Evolutionary conservation across 2,113 vertebrate species (phyloP).

Genomic region (Seriola aureovittata): DNA sequence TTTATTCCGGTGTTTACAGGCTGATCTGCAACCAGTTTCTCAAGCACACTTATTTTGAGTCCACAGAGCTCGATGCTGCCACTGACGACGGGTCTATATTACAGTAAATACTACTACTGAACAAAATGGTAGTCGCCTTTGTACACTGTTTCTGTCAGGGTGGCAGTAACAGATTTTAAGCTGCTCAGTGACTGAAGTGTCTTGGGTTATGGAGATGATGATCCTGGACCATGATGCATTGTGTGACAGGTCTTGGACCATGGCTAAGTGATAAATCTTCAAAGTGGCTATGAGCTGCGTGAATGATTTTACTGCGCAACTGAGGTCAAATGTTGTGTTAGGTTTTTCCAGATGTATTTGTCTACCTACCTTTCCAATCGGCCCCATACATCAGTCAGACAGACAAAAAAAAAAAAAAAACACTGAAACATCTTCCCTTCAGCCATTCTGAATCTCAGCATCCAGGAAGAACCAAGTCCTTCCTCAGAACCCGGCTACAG

Average conservation of each 20-base stretch:
- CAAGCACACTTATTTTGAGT: too few relatives aligned
- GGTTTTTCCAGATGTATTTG: neutral
- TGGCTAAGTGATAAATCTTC: neutral
- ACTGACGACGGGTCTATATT: neutral
- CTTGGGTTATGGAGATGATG: neutral
- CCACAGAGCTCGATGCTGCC: neutral
- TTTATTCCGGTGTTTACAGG: too few relatives aligned
- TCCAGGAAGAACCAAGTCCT: slow-evolving; percentile 36
- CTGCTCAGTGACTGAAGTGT: slow-evolving; percentile 1
- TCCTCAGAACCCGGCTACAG: slow-evolving; percentile 47
- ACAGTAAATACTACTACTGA: slow-evolving; percentile 27
- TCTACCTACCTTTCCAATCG: too few relatives aligned
- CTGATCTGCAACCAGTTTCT: too few relatives aligned
- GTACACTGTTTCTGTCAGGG: neutral
- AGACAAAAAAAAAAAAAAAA: neutral
- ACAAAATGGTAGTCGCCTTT: neutral
- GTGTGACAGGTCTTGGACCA: slow-evolving; percentile 2
- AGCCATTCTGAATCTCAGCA: slow-evolving; percentile 41
- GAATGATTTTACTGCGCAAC: neutral
- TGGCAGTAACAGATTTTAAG: neutral
- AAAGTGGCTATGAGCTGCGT: neutral
- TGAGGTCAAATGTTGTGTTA: neutral
- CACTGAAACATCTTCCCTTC: slow-evolving; percentile 3
- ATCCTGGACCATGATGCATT: neutral
- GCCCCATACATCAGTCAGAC: neutral